Conservation (phyloP, 2,797 vertebrate genomes). For the Neopelma chrysocephalum region DNA sequence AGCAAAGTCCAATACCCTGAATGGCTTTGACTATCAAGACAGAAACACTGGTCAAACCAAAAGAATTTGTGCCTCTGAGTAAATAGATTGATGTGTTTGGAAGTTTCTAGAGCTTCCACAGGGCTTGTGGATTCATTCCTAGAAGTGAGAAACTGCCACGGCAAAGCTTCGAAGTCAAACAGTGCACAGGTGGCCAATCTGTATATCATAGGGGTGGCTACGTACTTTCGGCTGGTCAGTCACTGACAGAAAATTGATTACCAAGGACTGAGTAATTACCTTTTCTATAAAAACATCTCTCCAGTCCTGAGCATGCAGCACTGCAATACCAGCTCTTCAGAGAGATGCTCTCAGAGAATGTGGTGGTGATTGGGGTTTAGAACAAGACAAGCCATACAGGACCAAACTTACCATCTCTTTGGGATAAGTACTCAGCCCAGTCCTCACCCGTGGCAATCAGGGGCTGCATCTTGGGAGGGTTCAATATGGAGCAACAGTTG, state of each 20-base stretch:
- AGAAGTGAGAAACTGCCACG: not conserved
- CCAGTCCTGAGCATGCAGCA: accelerated
- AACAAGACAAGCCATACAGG: not conserved
- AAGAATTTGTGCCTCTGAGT: not conserved
- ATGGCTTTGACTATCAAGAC: constrained; percentile 24
- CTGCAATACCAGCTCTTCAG: not conserved
- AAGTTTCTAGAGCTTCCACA: not conserved
- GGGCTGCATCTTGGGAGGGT: not conserved
- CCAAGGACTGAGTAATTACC: not conserved
- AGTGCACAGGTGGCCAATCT: accelerated
- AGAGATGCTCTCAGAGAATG: not conserved
- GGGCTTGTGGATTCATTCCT: not conserved
- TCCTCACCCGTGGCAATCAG: accelerated
- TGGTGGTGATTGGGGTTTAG: not conserved
- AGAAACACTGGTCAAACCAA: not conserved
- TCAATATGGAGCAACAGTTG: not conserved
- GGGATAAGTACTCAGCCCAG: not conserved
- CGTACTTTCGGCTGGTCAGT: not conserved
- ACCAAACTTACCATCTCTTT: not conserved
- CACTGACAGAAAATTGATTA: not conserved
- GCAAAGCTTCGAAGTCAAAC: not conserved
- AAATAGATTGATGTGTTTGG: not conserved
- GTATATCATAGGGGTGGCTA: not conserved
- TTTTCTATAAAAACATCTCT: not conserved
- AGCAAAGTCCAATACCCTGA: constrained; percentile 47